These are phyloP conservation scores for Drosophila aff. DNA, from an alignment of 1,140 invertebrate species.

Conservation along the genomic window DNA sequence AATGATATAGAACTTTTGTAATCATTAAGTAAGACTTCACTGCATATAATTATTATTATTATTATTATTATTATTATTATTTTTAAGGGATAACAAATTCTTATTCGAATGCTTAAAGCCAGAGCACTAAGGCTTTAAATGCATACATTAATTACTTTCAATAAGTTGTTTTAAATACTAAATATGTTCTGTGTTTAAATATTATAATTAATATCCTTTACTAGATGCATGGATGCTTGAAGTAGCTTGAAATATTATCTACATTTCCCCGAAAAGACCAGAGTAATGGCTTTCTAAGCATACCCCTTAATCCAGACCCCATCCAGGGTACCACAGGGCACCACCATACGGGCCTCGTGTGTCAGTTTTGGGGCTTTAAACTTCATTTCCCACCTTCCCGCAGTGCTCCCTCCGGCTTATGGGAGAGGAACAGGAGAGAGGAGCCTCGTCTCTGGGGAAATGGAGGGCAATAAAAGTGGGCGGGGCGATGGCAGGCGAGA, in stretches of 20 bases:
- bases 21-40: too few relatives aligned
- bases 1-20: background rate
- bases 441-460: background rate
- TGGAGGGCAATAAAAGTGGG: slow-evolving; percentile 35
- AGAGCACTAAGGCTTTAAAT: too few relatives aligned
- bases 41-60: too few relatives aligned
- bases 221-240: background rate
- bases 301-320: background rate
- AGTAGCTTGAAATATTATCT: background rate
- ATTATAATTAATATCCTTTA: background rate
- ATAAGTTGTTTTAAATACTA: background rate
- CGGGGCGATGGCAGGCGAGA: background rate
- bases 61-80: too few relatives aligned
- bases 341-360: slow-evolving; percentile 11
- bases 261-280: background rate
- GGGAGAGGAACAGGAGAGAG: slow-evolving; percentile 1
- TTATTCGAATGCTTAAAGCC: too few relatives aligned
- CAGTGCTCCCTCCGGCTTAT: background rate
- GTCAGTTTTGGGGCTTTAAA: slow-evolving; percentile 48
- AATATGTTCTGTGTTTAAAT: background rate
- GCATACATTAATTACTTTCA: background rate
- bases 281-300: background rate
- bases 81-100: too few relatives aligned
- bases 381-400: slow-evolving; percentile 47
- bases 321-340: background rate